These are phyloP conservation scores for Agrilus biguttatus DNA, from an alignment of 2,888 invertebrate species.

Conservation along the genomic window DNA sequence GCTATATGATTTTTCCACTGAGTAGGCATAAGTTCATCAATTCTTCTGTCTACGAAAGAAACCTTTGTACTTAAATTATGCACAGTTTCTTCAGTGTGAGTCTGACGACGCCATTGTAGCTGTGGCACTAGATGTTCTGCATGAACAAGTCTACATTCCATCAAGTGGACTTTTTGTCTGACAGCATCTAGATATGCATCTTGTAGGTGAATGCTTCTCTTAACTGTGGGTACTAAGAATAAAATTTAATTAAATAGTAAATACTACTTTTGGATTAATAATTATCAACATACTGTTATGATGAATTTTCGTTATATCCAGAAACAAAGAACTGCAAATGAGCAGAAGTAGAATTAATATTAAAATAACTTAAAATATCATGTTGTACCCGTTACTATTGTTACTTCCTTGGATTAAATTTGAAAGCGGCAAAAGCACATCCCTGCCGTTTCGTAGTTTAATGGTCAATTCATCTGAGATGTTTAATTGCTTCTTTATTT, in stretches of 20 bases:
- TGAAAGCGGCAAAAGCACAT: conserved; percentile 30
- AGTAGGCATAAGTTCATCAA: conserved; percentile 33
- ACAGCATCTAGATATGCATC: conserved; percentile 35
- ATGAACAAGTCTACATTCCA: conserved; percentile 31
- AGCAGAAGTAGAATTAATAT: conserved; percentile 2
- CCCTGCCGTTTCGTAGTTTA: conserved; percentile 31
- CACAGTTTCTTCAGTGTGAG: conserved; percentile 33
- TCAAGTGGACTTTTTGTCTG: conserved; percentile 29
- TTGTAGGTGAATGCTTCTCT: conserved; percentile 22
- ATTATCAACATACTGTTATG: conserved; percentile 28
- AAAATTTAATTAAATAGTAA: neutral
- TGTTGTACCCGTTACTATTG: conserved; percentile 16
- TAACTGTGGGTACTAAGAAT: conserved; percentile 2
- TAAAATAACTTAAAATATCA: neutral
- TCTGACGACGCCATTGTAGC: conserved; percentile 28
- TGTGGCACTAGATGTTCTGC: conserved; percentile 30
- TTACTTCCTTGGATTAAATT: conserved; percentile 26
- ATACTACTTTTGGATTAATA: neutral
- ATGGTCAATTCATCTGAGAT: conserved; percentile 28
- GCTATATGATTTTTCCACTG: conserved; percentile 23
- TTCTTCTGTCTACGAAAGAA: conserved; percentile 32
- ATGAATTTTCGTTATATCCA: conserved; percentile 32
- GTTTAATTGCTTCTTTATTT: conserved; percentile 21
- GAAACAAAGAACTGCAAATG: conserved; percentile 26
- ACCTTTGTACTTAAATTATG: conserved; percentile 30